Conservation (phyloP, 2,888 invertebrate genomes). For the Agonum fuliginosum region DNA sequence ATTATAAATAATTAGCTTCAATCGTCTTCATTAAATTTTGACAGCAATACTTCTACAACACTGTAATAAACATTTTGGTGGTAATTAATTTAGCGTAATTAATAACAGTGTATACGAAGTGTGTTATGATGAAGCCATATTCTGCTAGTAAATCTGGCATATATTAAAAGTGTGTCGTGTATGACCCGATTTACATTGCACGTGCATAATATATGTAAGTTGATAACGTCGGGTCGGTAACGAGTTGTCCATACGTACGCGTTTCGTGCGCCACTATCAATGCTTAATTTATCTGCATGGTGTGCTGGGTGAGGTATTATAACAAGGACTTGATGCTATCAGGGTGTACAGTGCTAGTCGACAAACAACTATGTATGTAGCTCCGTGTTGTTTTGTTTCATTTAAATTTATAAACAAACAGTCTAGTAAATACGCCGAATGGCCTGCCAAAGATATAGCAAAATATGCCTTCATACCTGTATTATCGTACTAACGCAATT, state of each 20-base stretch:
- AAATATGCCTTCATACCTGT: too few relatives aligned
- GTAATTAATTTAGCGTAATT: constrained; percentile 28
- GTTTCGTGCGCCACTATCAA: constrained; percentile 49
- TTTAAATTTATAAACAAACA: too few relatives aligned
- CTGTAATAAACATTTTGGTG: constrained; percentile 27
- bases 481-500: too few relatives aligned
- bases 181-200: constrained; percentile 51
- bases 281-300: constrained; percentile 51
- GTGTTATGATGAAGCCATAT: constrained; percentile 36
- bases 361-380: not conserved
- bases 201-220: constrained; percentile 55
- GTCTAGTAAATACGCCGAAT: too few relatives aligned
- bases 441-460: too few relatives aligned
- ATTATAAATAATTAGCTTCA: too few relatives aligned
- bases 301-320: constrained; percentile 36
- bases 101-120: not conserved
- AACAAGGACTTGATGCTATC: constrained; percentile 49
- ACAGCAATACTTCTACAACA: constrained; percentile 4
- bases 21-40: constrained; percentile 1
- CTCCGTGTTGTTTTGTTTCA: not conserved
- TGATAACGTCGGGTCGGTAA: constrained; percentile 53
- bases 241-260: constrained; percentile 54
- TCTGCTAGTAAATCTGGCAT: constrained; percentile 50
- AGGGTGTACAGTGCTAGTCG: not conserved
- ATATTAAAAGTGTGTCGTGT: constrained; percentile 53